Evolutionary conservation across 2,888 invertebrate genomes (phyloP).

Genomic region (Prosapia bicincta): DNA sequence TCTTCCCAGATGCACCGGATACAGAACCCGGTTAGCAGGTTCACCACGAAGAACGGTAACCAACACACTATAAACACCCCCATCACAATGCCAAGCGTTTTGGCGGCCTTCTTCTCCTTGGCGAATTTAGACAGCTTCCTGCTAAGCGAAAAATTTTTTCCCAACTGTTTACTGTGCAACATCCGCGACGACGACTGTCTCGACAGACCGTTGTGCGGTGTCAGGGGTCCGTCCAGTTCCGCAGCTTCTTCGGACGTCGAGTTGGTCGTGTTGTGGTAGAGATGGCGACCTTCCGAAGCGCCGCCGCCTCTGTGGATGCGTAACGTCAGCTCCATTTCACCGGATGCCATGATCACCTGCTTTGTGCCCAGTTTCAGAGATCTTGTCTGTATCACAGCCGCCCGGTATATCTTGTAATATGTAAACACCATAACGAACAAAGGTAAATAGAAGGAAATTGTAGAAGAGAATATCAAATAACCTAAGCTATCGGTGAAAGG

Average conservation of each 20-base stretch:
- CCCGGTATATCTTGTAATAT: conserved; percentile 92
- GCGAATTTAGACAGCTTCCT: conserved; percentile 93
- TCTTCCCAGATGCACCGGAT: conserved; percentile 80
- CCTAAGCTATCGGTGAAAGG: conserved; percentile 95
- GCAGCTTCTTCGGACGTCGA: conserved; percentile 42
- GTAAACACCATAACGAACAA: conserved; percentile 97
- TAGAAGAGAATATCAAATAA: conserved; percentile 95
- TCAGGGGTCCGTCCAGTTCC: conserved; percentile 67
- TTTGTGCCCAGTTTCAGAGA: conserved; percentile 90
- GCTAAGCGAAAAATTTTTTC: conserved; percentile 89
- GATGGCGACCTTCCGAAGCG: conserved; percentile 50
- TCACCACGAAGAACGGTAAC: conserved; percentile 96
- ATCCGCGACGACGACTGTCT: conserved; percentile 62
- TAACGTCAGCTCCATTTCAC: conserved; percentile 82
- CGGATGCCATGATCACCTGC: conserved; percentile 79
- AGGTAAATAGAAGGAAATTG: conserved; percentile 96
- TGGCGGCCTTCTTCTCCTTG: conserved; percentile 96
- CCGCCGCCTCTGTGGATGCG: conserved; percentile 89
- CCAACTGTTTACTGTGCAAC: conserved; percentile 60
- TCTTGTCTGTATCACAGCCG: conserved; percentile 87
- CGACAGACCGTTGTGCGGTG: conserved; percentile 71
- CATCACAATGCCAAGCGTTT: conserved; percentile 95
- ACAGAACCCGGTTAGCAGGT: conserved; percentile 87
- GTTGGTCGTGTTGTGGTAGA: conserved; percentile 46
- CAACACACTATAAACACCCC: conserved; percentile 96